Conservation (phyloP, 2,113 vertebrate species). For the Neolamprologus longior region DNA sequence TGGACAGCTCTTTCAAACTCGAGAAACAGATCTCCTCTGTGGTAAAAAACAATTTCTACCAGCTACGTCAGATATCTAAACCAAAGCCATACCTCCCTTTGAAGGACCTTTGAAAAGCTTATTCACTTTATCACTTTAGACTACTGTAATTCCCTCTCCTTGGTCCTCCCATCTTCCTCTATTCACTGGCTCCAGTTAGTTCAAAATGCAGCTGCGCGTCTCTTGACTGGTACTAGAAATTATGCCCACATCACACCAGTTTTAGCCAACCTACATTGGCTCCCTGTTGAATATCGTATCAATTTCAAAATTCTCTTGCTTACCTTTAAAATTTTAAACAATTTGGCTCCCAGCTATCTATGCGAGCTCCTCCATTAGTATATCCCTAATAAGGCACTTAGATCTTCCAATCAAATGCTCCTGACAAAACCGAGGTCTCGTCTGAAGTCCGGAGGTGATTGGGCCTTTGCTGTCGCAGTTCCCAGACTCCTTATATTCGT, state of each 20-base stretch:
- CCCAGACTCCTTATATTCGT: neutral
- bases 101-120: neutral
- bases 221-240: neutral
- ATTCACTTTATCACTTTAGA: neutral
- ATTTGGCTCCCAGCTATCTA: too few species aligned
- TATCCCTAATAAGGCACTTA: too few species aligned
- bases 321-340: too few species aligned
- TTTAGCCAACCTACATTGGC: neutral
- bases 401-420: neutral
- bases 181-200: neutral
- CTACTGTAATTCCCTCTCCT: neutral
- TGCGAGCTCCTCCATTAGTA: too few species aligned
- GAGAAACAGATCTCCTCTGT: neutral
- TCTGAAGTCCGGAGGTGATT: neutral
- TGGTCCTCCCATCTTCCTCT: neutral
- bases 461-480: neutral
- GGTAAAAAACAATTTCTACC: neutral
- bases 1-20: neutral
- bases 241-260: neutral
- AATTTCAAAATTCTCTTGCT: neutral
- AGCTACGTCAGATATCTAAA: neutral
- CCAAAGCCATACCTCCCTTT: neutral
- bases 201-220: neutral
- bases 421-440: neutral
- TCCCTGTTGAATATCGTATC: neutral